These are phyloP conservation scores for Thomomys bottae DNA, from an alignment of 2,113 vertebrate genomes.

Conservation along the genomic window DNA sequence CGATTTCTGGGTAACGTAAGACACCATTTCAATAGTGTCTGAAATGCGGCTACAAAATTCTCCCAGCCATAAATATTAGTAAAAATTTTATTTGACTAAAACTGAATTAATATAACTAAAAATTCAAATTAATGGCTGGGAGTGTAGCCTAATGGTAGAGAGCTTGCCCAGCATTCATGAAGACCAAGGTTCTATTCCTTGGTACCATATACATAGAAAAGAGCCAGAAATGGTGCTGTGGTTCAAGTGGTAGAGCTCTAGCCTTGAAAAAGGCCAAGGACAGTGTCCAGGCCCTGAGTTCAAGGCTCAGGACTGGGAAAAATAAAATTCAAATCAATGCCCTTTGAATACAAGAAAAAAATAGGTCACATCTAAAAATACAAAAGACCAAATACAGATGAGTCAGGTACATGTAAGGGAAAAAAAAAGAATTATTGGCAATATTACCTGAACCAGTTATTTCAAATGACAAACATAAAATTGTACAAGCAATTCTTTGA, in stretches of 20 bases:
- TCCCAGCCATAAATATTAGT: not conserved
- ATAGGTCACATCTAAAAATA: not conserved
- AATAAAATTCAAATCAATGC: not conserved
- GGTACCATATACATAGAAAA: too few species aligned
- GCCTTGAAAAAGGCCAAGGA: too few species aligned
- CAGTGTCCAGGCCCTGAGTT: too few species aligned
- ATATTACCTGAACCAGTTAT: not conserved
- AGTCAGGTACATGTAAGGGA: slow-evolving; percentile 6
- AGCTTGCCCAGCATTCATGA: too few species aligned
- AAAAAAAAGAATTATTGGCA: not conserved
- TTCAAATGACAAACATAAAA: not conserved
- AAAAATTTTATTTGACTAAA: slow-evolving; percentile 10
- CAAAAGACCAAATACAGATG: not conserved
- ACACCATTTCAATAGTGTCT: not conserved
- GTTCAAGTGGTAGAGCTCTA: too few species aligned
- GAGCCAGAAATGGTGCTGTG: too few species aligned
- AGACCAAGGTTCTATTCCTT: too few species aligned
- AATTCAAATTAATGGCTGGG: not conserved
- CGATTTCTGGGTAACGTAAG: slow-evolving; percentile 16
- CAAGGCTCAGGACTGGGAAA: too few species aligned
- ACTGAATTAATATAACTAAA: slow-evolving; percentile 13
- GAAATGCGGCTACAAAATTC: slow-evolving; percentile 20
- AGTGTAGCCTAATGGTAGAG: too few species aligned
- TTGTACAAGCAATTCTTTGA: not conserved
- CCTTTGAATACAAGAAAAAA: not conserved